phyloP scores from a whole-genome alignment of 2,888 invertebrate genomes.

The Mystacides longicornis region DNA sequence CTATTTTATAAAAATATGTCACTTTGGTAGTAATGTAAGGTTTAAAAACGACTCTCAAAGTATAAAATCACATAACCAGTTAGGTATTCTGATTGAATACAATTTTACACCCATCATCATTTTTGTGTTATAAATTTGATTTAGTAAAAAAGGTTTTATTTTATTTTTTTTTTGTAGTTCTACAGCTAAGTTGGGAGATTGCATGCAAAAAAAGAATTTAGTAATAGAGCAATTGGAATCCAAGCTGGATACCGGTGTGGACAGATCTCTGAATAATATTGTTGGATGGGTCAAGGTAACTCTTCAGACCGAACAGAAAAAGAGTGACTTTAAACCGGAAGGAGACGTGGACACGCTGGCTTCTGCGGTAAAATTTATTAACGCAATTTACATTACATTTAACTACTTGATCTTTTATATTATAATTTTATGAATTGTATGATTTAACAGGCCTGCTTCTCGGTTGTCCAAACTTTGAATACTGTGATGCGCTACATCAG shows the following conservation, averaged over 20 bases:
- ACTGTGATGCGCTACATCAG: slow-evolving; percentile 69
- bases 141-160: too few relatives aligned
- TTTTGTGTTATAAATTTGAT: too few relatives aligned
- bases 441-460: slow-evolving; percentile 63
- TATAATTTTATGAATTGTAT: neutral
- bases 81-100: too few relatives aligned
- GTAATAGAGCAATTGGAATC: slow-evolving; percentile 83
- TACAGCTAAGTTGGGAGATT: slow-evolving; percentile 81
- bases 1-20: too few relatives aligned
- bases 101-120: too few relatives aligned
- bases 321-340: slow-evolving; percentile 88
- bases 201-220: slow-evolving; percentile 76
- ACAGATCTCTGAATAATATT: slow-evolving; percentile 79
- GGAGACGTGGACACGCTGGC: slow-evolving; percentile 79
- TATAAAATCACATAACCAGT: too few relatives aligned
- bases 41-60: too few relatives aligned
- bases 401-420: neutral
- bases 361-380: slow-evolving; percentile 58
- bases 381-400: slow-evolving; percentile 17
- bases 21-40: too few relatives aligned
- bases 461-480: slow-evolving; percentile 78
- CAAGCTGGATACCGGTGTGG: slow-evolving; percentile 83
- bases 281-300: slow-evolving; percentile 87
- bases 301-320: slow-evolving; percentile 88
- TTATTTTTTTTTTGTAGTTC: slow-evolving; percentile 58